phyloP scores from a whole-genome alignment of 2,797 vertebrate species.

The Poeciliopsis turneri region DNA sequence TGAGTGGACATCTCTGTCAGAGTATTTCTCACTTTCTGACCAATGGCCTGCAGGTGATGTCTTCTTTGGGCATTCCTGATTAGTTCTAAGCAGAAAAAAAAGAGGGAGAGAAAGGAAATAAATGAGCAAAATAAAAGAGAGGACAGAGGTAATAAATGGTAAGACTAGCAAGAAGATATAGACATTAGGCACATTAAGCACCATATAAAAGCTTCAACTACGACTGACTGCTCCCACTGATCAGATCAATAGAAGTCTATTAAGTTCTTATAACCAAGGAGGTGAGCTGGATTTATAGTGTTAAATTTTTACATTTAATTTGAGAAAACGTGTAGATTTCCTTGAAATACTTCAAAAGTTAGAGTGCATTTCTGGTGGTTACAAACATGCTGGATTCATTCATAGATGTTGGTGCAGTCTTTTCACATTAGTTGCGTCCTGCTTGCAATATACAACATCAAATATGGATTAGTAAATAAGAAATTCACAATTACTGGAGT shows the following conservation, averaged over 20 bases:
- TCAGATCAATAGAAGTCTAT: conserved; percentile 71
- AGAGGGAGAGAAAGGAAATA: conserved; percentile 40
- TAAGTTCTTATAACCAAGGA: conserved; percentile 58
- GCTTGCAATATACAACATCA: not conserved
- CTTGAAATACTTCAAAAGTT: conserved; percentile 7
- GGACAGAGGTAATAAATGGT: conserved; percentile 35
- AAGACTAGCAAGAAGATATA: conserved; percentile 37
- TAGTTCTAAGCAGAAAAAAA: conserved; percentile 46
- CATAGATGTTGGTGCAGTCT: conserved; percentile 11
- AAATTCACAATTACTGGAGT: not conserved
- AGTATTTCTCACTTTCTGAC: conserved; percentile 35
- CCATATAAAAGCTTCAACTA: conserved; percentile 59
- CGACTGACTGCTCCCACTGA: conserved; percentile 48
- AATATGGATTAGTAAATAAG: not conserved
- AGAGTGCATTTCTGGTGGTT: conserved; percentile 12
- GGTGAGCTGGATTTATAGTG: conserved; percentile 27
- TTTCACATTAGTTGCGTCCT: not conserved
- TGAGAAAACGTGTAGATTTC: conserved; percentile 17
- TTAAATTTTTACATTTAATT: conserved; percentile 47
- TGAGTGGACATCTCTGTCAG: conserved; percentile 41
- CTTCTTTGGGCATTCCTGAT: conserved; percentile 35
- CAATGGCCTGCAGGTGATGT: conserved; percentile 35
- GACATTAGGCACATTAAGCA: conserved; percentile 59
- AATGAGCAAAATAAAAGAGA: conserved; percentile 35
- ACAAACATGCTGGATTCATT: not conserved